Percentiles rank a stretch among this genome's conserved stretches.
These are phyloP conservation scores for Tachypleus tridentatus DNA, from an alignment of 1,140 invertebrate genomes.

Conservation along the genomic window DNA sequence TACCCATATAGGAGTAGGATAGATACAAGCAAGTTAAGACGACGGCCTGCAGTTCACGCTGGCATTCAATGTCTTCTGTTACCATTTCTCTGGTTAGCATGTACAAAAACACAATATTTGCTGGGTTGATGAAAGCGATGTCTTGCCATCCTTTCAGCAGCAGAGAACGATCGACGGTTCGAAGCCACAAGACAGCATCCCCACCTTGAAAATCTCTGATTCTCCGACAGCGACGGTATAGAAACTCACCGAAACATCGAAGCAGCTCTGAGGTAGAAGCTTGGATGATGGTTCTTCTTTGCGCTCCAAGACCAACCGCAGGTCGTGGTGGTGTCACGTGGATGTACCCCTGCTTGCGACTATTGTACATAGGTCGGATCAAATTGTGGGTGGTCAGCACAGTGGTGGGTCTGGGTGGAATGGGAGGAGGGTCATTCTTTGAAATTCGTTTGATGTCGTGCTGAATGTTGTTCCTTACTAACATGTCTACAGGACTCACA, in stretches of 20 bases:
- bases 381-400: slow-evolving; percentile 21
- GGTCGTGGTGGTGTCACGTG: slow-evolving; percentile 6
- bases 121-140: slow-evolving; percentile 97
- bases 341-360: too few relatives aligned
- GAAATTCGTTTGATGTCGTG: slow-evolving; percentile 30
- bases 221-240: slow-evolving; percentile 75
- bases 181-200: slow-evolving; percentile 93
- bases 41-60: slow-evolving; percentile 86
- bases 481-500: slow-evolving; percentile 34
- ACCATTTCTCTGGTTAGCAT: slow-evolving; percentile 86
- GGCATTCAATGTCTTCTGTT: slow-evolving; percentile 56
- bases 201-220: slow-evolving; percentile 63
- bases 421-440: slow-evolving; percentile 17
- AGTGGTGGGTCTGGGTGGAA: slow-evolving; percentile 23
- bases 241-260: slow-evolving; percentile 89
- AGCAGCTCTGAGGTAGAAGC: slow-evolving; percentile 95
- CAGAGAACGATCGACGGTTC: slow-evolving; percentile 87
- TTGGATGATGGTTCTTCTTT: slow-evolving; percentile 75
- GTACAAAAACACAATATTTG: slow-evolving; percentile 99
- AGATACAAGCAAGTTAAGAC: slow-evolving; percentile 96
- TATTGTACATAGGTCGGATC: slow-evolving; percentile 3
- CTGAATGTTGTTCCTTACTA: slow-evolving; percentile 28
- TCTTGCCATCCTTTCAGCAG: slow-evolving; percentile 98
- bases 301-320: slow-evolving; percentile 34
- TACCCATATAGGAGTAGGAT: slow-evolving; percentile 87